Percentiles rank a stretch among this genome's conserved stretches.
These are phyloP conservation scores for Drosophila tropicalis DNA, from an alignment of 1,140 invertebrate species.

Conservation along the genomic window DNA sequence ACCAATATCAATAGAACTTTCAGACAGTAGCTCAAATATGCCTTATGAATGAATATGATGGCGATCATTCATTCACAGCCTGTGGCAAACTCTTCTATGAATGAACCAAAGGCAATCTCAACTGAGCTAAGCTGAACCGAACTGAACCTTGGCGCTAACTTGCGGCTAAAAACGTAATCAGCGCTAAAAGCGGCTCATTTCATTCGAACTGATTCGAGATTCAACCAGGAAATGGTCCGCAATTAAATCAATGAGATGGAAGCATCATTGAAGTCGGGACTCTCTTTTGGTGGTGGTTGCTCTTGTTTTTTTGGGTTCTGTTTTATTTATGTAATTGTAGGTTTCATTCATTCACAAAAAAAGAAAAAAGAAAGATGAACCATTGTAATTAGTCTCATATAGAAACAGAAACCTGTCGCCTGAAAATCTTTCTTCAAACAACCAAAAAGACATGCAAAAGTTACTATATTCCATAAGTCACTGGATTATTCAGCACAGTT, in stretches of 20 bases:
- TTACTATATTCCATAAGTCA: slow-evolving; percentile 31
- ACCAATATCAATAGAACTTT: slow-evolving; percentile 48
- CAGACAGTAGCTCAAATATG: slow-evolving; percentile 11
- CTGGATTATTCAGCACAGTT: slow-evolving; percentile 42
- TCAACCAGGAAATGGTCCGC: slow-evolving; percentile 81
- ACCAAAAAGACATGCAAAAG: slow-evolving; percentile 42
- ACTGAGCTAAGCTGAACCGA: neutral
- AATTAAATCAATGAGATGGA: slow-evolving; percentile 80
- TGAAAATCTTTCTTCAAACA: neutral
- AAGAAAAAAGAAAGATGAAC: slow-evolving; percentile 40
- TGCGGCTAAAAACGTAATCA: slow-evolving; percentile 70
- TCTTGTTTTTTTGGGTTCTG: slow-evolving; percentile 31
- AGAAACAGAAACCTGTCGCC: slow-evolving; percentile 21
- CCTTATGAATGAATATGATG: slow-evolving; percentile 41
- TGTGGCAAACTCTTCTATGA: slow-evolving; percentile 22
- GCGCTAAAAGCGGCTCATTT: slow-evolving; percentile 71
- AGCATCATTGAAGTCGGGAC: slow-evolving; percentile 36
- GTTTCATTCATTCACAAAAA: slow-evolving; percentile 46
- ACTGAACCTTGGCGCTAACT: slow-evolving; percentile 61
- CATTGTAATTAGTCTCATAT: slow-evolving; percentile 65
- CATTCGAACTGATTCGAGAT: slow-evolving; percentile 63
- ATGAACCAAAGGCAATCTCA: slow-evolving; percentile 34
- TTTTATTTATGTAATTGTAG: slow-evolving; percentile 62
- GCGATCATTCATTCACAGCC: slow-evolving; percentile 1
- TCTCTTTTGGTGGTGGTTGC: slow-evolving; percentile 2